Evolutionary conservation across 2,888 invertebrate species (phyloP), one percentile per base, ranked within the genome.

Genomic region (Diogma glabrata): DNA sequence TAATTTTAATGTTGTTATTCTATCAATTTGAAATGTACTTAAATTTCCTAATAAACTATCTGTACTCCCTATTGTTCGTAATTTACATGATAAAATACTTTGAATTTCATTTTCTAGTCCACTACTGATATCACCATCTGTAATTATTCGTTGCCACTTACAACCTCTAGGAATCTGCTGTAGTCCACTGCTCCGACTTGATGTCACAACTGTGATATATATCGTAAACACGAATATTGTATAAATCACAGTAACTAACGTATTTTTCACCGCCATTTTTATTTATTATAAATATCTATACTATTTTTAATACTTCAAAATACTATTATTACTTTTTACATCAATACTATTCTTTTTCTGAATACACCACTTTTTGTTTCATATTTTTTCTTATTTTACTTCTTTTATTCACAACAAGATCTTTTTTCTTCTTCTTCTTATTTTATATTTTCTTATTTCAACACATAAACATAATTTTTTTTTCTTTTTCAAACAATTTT

Each of bases 21-120:
- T 75, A 62, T 84, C 84, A 57, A 79, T 76, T 66, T 83, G 82
- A 45, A 77, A 75, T 63, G 77, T 73, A 58, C 80, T 82, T 60
- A 85, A 74, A 67, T 84, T 84, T 58, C 78, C 77, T 63, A 85
- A 72, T 59, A 85, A 72, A 60, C 76, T 73, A 59, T 82, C 80
- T 60, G 82, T 79, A 65, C 77, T 79, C 62, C 77, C 79, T 67
- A 85, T 82, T 52, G 82, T 84, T 63, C 83, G 74, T 58, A 85
- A 75, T 65, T 79, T 78, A 70, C 86, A 85, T 62, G 79, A 76
- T 54, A 83, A 72, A 58, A 78, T 76, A 56, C 72, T 72, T 62
- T 70, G 72, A 59, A 74, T 75, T 65, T 73, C 71, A 65, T 77
- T 72, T 36, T 36, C 48, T 26, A 45, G 28, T 19, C 50, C 45